Evolutionary conservation across 1,140 invertebrate genomes (phyloP).

Genomic region (Zaprionus lachaisei): DNA sequence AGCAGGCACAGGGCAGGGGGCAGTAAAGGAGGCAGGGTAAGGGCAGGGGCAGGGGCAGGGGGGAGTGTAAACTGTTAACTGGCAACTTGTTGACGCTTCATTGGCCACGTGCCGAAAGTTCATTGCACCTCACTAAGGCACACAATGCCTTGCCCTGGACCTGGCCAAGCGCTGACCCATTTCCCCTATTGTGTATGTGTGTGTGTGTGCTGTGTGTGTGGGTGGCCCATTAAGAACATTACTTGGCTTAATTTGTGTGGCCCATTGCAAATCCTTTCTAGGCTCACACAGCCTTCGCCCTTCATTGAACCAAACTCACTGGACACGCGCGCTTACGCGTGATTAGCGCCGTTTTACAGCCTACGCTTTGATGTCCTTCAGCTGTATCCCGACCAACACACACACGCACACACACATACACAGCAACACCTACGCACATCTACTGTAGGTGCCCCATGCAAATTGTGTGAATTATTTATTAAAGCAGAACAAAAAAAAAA

Average conservation of each 20-base stretch:
- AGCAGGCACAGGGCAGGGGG: not conserved
- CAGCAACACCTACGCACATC: not conserved
- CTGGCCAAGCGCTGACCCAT: conserved; percentile 37
- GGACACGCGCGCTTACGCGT: conserved; percentile 62
- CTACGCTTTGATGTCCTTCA: conserved; percentile 68
- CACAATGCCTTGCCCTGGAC: conserved; percentile 10
- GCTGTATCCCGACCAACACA: conserved; percentile 15
- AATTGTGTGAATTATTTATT: conserved; percentile 27
- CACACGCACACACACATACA: not conserved
- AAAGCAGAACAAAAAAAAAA: conserved; percentile 11
- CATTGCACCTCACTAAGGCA: conserved; percentile 56
- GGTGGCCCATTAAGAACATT: conserved; percentile 26
- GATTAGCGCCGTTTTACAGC: conserved; percentile 59
- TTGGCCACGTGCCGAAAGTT: conserved; percentile 74
- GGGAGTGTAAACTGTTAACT: not conserved
- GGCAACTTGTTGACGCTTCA: conserved; percentile 74
- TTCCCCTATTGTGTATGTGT: not conserved
- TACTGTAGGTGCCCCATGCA: conserved; percentile 12
- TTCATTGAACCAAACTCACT: conserved; percentile 48
- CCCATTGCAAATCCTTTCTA: conserved; percentile 25
- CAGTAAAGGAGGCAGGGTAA: not conserved
- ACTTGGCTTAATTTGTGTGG: conserved; percentile 35
- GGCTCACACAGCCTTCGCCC: conserved; percentile 29
- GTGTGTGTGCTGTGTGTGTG: conserved; percentile 1
- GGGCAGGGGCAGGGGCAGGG: not conserved